Conservation (phyloP, 2,113 vertebrate species). For the Solea solea region DNA sequence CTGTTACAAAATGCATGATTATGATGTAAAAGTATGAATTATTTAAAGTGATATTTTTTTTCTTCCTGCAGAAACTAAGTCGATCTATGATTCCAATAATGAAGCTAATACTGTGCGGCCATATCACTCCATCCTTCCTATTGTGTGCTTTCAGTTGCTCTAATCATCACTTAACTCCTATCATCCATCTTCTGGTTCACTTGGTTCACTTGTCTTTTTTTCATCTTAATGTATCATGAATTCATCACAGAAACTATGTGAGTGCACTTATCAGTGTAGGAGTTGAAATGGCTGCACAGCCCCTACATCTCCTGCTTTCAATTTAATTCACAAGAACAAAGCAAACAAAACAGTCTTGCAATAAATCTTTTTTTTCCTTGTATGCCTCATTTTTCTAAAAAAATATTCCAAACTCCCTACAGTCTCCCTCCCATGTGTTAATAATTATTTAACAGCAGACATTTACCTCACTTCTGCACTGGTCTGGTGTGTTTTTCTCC, state of each 20-base stretch:
- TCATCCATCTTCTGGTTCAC: too few species aligned
- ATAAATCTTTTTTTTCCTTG: not conserved
- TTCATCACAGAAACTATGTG: too few species aligned
- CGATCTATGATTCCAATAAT: too few species aligned
- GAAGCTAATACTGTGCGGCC: too few species aligned
- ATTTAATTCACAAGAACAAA: not conserved
- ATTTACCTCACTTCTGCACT: constrained; percentile 3
- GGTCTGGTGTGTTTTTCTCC: constrained; percentile 20
- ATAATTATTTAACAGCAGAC: not conserved
- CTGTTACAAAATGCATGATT: constrained; percentile 49
- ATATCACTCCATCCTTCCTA: too few species aligned
- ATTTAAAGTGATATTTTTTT: too few species aligned
- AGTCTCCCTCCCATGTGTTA: not conserved
- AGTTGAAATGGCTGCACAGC: not conserved
- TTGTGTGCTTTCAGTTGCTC: too few species aligned
- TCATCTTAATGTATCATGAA: too few species aligned
- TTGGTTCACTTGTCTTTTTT: too few species aligned
- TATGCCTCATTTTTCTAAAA: not conserved
- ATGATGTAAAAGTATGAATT: constrained; percentile 43
- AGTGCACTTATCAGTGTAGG: not conserved
- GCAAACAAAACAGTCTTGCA: not conserved
- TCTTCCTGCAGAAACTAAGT: too few species aligned
- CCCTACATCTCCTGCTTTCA: not conserved
- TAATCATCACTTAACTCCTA: too few species aligned
- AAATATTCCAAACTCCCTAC: not conserved